These are phyloP conservation scores for Melanerpes aurifrons DNA, from an alignment of 2,113 vertebrate genomes.

Conservation along the genomic window DNA sequence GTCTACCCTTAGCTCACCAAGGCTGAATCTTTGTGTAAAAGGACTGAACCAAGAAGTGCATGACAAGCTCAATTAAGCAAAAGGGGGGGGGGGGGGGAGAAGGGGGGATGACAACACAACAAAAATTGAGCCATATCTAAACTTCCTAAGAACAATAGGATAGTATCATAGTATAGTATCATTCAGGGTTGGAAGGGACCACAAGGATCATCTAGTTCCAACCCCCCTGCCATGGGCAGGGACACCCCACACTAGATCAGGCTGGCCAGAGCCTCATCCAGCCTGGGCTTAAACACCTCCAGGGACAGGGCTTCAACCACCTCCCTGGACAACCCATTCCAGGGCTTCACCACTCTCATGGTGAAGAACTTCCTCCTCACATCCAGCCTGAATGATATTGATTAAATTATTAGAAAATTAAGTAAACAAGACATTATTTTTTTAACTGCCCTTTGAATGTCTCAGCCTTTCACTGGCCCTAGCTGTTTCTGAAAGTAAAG, in stretches of 20 bases:
- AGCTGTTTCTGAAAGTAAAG: not conserved
- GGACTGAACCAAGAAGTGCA: slow-evolving; percentile 1
- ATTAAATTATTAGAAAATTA: slow-evolving; percentile 55
- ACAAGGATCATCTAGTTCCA: no score
- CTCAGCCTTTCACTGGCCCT: not conserved
- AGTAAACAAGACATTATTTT: not conserved
- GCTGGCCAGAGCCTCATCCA: no score
- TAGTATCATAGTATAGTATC: no score
- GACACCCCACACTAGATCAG: no score
- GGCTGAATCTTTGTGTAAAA: slow-evolving; percentile 34
- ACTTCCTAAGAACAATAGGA: slow-evolving; percentile 57
- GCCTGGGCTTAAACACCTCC: no score
- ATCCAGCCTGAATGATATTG: not conserved
- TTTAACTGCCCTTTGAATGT: not conserved
- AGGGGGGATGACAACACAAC: no score
- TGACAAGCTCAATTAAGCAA: slow-evolving; percentile 37
- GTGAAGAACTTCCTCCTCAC: no score
- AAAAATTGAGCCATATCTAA: not conserved
- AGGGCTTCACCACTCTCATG: no score
- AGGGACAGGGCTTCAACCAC: no score
- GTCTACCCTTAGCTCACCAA: slow-evolving; percentile 11
- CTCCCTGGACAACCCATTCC: no score
- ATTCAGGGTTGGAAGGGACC: no score
- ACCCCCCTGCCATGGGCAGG: no score
- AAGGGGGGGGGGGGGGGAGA: not conserved